phyloP scores from a whole-genome alignment of 2,888 invertebrate species.

The Dicranocentrus wangi region DNA sequence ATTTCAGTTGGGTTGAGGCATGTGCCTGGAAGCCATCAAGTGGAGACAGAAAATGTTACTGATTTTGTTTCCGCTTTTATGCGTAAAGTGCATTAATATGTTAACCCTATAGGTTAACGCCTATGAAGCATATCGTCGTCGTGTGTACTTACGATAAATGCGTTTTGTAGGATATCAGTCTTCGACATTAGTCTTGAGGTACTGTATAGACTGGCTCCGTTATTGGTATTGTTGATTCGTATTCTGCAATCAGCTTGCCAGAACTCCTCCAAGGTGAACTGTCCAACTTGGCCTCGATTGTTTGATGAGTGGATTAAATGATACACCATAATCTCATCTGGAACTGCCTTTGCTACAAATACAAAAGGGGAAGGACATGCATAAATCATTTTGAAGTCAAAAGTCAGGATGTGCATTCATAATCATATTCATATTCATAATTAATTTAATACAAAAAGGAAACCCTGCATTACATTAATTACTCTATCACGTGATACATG shows the following conservation, averaged over 20 bases:
- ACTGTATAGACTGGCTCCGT: conserved; percentile 79
- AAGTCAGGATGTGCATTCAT: too few relatives aligned
- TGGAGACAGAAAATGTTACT: too few relatives aligned
- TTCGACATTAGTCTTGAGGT: conserved; percentile 67
- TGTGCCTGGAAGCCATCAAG: conserved; percentile 69
- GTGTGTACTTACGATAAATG: conserved; percentile 72
- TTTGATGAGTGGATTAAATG: conserved; percentile 72
- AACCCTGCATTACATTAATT: too few relatives aligned
- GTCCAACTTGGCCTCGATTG: conserved; percentile 72
- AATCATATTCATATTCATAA: too few relatives aligned
- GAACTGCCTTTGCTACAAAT: conserved; percentile 69
- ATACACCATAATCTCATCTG: conserved; percentile 73
- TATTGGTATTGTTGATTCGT: conserved; percentile 83
- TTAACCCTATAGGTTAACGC: not conserved
- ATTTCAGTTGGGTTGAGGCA: conserved; percentile 70
- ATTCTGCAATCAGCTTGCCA: conserved; percentile 82
- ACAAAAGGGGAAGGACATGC: conserved; percentile 27
- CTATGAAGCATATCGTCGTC: not conserved
- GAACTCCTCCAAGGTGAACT: conserved; percentile 78
- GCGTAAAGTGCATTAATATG: not conserved
- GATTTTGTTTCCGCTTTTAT: not conserved
- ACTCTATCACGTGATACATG: conserved; percentile 12
- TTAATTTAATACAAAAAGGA: too few relatives aligned
- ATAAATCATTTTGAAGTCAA: conserved; percentile 28
- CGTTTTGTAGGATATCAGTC: conserved; percentile 71